Evolutionary conservation across 1,140 invertebrate species (phyloP).

Genomic region (Planococcus citri): DNA sequence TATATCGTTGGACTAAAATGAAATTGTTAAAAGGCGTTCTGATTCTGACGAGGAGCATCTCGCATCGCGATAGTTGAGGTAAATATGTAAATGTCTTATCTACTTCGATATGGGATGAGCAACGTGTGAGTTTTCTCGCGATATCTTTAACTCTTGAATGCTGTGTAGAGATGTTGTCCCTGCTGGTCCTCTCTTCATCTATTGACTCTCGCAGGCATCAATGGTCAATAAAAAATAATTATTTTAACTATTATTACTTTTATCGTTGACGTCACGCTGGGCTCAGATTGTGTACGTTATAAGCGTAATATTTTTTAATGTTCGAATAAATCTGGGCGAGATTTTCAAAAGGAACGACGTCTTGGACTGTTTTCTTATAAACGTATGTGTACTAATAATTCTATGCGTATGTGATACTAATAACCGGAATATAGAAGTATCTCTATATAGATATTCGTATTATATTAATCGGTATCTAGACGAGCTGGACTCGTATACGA

Average conservation of each 20-base stretch:
- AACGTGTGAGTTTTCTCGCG: constrained; percentile 1
- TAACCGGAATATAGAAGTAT: constrained; percentile 7
- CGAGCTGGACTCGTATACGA: neutral
- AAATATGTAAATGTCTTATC: neutral
- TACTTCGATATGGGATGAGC: neutral
- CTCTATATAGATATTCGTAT: constrained; percentile 8
- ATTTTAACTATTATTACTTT: neutral
- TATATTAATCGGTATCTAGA: neutral
- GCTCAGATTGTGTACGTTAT: neutral
- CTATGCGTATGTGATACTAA: neutral
- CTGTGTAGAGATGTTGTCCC: too few species aligned
- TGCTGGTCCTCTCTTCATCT: neutral
- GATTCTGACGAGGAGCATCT: too few species aligned
- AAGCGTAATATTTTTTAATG: neutral
- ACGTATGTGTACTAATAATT: neutral
- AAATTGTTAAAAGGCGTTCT: too few species aligned
- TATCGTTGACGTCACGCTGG: neutral
- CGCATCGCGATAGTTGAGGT: too few species aligned
- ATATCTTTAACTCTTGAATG: neutral
- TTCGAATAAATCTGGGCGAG: neutral
- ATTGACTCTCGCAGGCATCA: too few species aligned
- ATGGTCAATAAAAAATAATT: neutral
- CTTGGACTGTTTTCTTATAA: neutral
- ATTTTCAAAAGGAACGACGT: neutral
- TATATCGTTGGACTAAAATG: too few species aligned